A percentile compares a stretch with the other conserved stretches of the same genome.
Evolutionary conservation across 2,888 invertebrate genomes (phyloP).

Genomic region (Caenorhabditis uteleia): DNA sequence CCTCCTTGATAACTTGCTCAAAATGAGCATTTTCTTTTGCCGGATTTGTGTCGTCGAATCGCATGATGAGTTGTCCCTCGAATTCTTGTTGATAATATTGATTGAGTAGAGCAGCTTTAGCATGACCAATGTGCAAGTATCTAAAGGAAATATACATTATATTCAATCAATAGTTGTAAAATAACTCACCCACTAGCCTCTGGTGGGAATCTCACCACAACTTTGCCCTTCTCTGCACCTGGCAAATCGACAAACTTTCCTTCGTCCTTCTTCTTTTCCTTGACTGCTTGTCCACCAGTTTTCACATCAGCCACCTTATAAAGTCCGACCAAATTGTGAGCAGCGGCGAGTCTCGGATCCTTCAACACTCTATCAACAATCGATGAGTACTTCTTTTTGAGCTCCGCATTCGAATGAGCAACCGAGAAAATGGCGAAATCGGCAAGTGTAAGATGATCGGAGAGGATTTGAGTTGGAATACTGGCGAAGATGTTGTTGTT

Average conservation of each 20-base stretch:
- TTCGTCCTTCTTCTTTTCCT: constrained; percentile 78
- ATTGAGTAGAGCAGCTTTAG: constrained; percentile 96
- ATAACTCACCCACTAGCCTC: constrained; percentile 99
- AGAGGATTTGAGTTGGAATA: constrained; percentile 10
- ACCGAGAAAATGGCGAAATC: constrained; percentile 55
- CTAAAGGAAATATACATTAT: too few relatives aligned
- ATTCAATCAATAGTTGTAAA: too few relatives aligned
- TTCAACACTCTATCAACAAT: constrained; percentile 45
- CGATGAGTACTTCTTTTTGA: constrained; percentile 40
- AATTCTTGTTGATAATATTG: constrained; percentile 93
- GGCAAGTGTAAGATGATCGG: constrained; percentile 44
- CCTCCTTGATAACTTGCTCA: constrained; percentile 90
- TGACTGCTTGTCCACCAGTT: constrained; percentile 5
- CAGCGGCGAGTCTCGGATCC: constrained; percentile 40
- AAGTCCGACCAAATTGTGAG: constrained; percentile 46
- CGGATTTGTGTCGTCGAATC: constrained; percentile 99
- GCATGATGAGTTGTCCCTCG: constrained; percentile 92
- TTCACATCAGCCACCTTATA: constrained; percentile 25
- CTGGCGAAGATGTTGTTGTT: too few relatives aligned
- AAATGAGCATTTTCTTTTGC: constrained; percentile 96
- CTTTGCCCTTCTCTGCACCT: constrained; percentile 94
- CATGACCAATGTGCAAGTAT: constrained; percentile 95
- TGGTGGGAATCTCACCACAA: constrained; percentile 97
- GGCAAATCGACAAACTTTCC: constrained; percentile 96
- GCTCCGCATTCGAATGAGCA: constrained; percentile 39